A percentile compares a stretch with the other conserved stretches of the same genome.
Conservation (phyloP, 1,140 invertebrate species). For the Drosophila micromelanica region DNA sequence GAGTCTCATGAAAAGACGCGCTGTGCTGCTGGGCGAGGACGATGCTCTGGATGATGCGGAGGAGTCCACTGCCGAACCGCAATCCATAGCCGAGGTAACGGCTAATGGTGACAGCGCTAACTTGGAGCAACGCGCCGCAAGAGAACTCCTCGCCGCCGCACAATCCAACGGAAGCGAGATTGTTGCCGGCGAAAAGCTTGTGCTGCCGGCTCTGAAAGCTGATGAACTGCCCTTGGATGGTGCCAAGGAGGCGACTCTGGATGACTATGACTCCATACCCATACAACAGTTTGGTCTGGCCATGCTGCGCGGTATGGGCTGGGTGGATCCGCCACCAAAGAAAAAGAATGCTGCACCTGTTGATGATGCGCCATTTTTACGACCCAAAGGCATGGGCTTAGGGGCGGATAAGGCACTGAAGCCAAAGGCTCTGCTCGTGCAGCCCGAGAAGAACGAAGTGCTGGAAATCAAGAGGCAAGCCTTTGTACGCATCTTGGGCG, state of each 20-base stretch:
- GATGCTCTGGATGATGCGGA: constrained; percentile 44
- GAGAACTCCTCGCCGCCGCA: constrained; percentile 78
- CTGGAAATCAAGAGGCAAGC: constrained; percentile 88
- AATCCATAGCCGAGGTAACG: constrained; percentile 67
- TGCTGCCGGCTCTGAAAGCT: constrained; percentile 85
- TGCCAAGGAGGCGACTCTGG: constrained; percentile 89
- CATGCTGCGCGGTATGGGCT: constrained; percentile 97
- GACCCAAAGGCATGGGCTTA: constrained; percentile 96
- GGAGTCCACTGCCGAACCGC: constrained; percentile 28
- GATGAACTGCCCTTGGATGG: constrained; percentile 85
- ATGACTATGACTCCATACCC: constrained; percentile 96
- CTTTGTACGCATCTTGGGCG: constrained; percentile 90
- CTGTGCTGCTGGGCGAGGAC: constrained; percentile 71
- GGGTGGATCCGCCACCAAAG: constrained; percentile 87
- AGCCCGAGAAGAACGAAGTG: constrained; percentile 86
- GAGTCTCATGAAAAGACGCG: constrained; percentile 73
- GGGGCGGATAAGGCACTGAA: constrained; percentile 91
- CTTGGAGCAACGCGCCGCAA: constrained; percentile 86
- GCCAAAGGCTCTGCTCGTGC: constrained; percentile 76
- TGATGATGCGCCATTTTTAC: constrained; percentile 84
- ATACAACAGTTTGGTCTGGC: constrained; percentile 95
- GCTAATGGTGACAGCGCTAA: constrained; percentile 73
- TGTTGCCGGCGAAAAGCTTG: constrained; percentile 84
- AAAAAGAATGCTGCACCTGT: constrained; percentile 88
- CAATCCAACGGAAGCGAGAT: constrained; percentile 76